These are phyloP conservation scores for Botia almorhae DNA, from an alignment of 2,797 vertebrate species.

Conservation along the genomic window DNA sequence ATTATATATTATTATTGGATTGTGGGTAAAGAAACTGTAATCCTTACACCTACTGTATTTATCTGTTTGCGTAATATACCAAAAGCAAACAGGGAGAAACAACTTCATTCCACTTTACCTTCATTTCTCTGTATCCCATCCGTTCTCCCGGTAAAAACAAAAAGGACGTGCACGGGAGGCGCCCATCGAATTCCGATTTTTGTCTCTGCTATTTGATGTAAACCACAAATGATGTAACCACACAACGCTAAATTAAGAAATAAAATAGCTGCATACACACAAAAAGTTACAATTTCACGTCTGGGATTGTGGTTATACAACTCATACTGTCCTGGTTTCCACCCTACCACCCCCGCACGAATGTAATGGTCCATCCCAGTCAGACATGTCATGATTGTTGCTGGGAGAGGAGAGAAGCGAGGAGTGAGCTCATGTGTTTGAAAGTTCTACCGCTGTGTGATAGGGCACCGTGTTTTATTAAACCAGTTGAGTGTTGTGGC, in stretches of 20 bases:
- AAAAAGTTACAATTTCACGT: not conserved
- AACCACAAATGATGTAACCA: not conserved
- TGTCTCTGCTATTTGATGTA: not conserved
- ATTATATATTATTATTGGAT: not conserved
- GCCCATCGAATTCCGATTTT: not conserved
- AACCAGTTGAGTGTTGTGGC: not conserved
- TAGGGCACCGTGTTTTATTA: not conserved
- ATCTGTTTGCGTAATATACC: not conserved
- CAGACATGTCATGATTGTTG: slow-evolving; percentile 78
- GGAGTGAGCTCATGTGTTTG: slow-evolving; percentile 35
- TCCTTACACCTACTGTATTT: not conserved
- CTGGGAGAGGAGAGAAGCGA: slow-evolving; percentile 63
- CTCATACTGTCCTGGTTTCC: slow-evolving; percentile 45
- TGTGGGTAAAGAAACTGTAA: not conserved
- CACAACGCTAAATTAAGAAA: fast-evolving
- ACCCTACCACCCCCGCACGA: slow-evolving; percentile 53
- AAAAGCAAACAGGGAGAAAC: not conserved
- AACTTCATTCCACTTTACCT: slow-evolving; percentile 23
- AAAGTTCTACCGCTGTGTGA: slow-evolving; percentile 33
- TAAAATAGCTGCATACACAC: not conserved
- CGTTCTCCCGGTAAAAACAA: slow-evolving; percentile 21
- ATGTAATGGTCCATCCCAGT: slow-evolving; percentile 72
- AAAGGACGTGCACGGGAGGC: slow-evolving; percentile 5
- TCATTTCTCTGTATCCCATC: slow-evolving; percentile 44
- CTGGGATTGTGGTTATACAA: not conserved